Evolutionary conservation across 2,113 vertebrate species (phyloP).

Genomic region (Sturnus vulgaris): DNA sequence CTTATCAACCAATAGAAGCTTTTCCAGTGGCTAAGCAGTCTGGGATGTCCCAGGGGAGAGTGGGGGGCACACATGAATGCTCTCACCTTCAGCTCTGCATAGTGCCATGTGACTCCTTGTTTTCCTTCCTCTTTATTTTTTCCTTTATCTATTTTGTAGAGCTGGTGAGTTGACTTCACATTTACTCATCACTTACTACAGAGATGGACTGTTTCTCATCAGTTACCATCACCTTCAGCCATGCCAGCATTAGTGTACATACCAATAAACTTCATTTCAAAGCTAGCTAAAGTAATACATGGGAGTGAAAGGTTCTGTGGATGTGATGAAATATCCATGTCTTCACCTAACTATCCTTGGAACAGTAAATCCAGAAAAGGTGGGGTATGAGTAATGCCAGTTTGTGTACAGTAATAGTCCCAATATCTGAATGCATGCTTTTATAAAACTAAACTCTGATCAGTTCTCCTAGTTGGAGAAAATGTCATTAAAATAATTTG

Average conservation of each 20-base stretch:
- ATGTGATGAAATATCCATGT: not conserved
- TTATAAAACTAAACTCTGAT: not conserved
- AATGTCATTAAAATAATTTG: not conserved
- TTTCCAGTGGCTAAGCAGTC: not conserved
- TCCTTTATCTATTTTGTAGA: not conserved
- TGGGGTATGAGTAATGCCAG: not conserved
- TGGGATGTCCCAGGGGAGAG: accelerated
- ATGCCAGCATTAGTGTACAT: not conserved
- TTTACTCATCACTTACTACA: not conserved
- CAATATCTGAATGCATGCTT: not conserved
- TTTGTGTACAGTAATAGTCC: not conserved
- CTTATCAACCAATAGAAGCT: not conserved
- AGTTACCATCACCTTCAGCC: not conserved
- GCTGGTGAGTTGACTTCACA: not conserved
- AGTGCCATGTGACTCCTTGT: not conserved
- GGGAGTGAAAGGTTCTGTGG: not conserved
- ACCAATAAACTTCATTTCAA: not conserved
- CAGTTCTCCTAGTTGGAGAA: not conserved
- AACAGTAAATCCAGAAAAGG: not conserved
- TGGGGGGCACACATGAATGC: not conserved
- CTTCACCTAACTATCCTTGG: not conserved
- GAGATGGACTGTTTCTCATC: not conserved
- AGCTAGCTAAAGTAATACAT: not conserved
- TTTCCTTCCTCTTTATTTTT: not conserved
- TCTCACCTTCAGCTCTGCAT: not conserved